Evolutionary conservation across 2,797 vertebrate species (phyloP), one percentile per base, ranked within the genome.

Genomic region (Lophotriccus pileatus): DNA sequence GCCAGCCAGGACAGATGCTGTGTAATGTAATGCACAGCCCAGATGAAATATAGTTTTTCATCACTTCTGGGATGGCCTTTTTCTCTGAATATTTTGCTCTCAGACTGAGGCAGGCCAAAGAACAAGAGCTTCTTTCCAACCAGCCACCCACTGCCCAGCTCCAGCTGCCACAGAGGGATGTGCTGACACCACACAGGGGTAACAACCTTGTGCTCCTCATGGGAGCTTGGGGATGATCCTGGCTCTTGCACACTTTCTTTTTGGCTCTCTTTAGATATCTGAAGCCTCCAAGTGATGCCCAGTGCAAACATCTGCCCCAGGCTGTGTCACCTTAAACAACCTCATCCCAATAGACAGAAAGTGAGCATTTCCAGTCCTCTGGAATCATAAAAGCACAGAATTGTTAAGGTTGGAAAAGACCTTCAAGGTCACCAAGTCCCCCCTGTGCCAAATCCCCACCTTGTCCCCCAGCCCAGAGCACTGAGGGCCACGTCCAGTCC

Each of bases 101-200:
- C 39, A 56, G 56, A 25, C 5, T 32, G 53, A 72, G 37, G 58
- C 21, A 55, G 46, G 32, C 49, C 43, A 47, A 47, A 56, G 39
- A 59, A 14, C 9, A 59, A 59, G 49, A 84, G 9, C 16, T 84
- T 68, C n/a, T 30, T 69, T 64, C 50, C 43, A 44, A 76, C 5
- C 63, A 87, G 41, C 39, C 47, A 7, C 17, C 4, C 30, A 10
- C 55, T 62, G 66, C 47, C 34, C 50, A 68, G 28, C 46, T 64
- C 52, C 41, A 36, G 59, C 63, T 77, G 60, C 2, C 0, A 34
- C 62, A 13, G 52, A 34, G 62, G 37, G 13, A 36, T 47, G 32
- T 37, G 43, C 67, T 43, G 32, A 14, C 14, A 28, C 16, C 12
- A 1, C 0, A 0, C 12, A 1, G 0, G 0, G 18, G 14, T 14